Conservation (phyloP, 2,113 vertebrate species). For the Lucifuga dentata region DNA sequence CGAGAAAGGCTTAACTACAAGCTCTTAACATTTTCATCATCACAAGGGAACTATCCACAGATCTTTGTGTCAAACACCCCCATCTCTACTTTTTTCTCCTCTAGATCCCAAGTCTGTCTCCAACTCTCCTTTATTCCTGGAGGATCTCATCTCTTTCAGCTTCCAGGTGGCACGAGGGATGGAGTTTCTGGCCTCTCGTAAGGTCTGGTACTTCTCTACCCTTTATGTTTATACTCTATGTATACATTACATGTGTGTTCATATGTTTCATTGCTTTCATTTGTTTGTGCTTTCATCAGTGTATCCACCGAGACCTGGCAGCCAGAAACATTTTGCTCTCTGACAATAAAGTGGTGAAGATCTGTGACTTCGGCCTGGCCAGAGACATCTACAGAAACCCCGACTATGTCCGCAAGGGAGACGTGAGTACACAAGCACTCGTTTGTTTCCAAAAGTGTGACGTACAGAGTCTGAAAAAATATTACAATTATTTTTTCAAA, state of each 20-base stretch:
- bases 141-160: conserved; percentile 95
- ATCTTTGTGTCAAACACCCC: too few relatives aligned
- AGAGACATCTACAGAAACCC: conserved; percentile 96
- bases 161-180: conserved; percentile 97
- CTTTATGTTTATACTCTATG: neutral
- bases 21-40: too few relatives aligned
- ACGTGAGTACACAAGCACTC: conserved; percentile 87
- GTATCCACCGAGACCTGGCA: conserved; percentile 95
- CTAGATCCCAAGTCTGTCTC: conserved; percentile 39
- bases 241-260: neutral
- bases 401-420: conserved; percentile 95
- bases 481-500: too few relatives aligned
- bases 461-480: too few relatives aligned
- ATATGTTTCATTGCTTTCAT: conserved; percentile 1
- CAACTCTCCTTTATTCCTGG: conserved; percentile 84
- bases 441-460: neutral
- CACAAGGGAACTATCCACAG: too few relatives aligned
- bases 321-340: conserved; percentile 94
- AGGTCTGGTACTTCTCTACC: conserved; percentile 81
- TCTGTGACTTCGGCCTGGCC: conserved; percentile 96
- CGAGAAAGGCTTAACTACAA: neutral
- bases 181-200: conserved; percentile 96
- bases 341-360: conserved; percentile 96
- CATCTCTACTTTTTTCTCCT: conserved; percentile 4
- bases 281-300: conserved; percentile 75